Base-by-base conservation (phyloP, 1,140 invertebrate genomes). In the Dysdera silvatica region DNA sequence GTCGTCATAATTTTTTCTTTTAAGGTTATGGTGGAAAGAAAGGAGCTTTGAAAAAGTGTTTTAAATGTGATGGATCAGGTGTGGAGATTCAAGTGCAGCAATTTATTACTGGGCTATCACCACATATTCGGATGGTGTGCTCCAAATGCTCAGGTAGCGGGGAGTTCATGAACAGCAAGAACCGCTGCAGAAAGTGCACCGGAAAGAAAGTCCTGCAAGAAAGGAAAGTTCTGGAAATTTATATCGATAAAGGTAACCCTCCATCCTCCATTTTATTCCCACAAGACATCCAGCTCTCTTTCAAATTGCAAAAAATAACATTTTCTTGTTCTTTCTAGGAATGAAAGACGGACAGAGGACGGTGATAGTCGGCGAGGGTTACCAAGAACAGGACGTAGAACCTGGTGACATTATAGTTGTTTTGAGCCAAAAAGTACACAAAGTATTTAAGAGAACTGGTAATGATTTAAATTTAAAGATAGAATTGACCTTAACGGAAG, bases 321-420 rank as follows among this genome's bases (percentile, higher is more conserved):
- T n/a, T n/a, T n/a, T n/a, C n/a, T n/a, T n/a, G n/a, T 24, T 54
- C 14, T 57, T 64, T 70, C 2, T 55, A 77, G 81, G 81, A 51
- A 99, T 98, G 95, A 82, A 83, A 45, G 94, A 99, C 77, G 93
- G 90, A 1, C 93, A 99, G 73, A 97, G 92, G 77, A 96, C 99
- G 59, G 81, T 87, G 4, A 98, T 99, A 71, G 82, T 80, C 61
- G 94, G 94, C 7, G 95, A 98, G 78, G 97, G 96, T 41, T 95
- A 99, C 79, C 95, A 99, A 73, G 93, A 96, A 74, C 95, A 95
- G 0, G 93, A 91, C 14, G 75, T 94, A 29, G 81, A 82, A 69
- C 84, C 94, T 26, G 94, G 94, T 43, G 95, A 99, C 78, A 93
- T 99, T 68, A 86, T 98, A 62, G 94, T 99, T 71, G 84, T 98